Evolutionary conservation across 2,888 invertebrate genomes (phyloP).

Genomic region (Acleris laterana): DNA sequence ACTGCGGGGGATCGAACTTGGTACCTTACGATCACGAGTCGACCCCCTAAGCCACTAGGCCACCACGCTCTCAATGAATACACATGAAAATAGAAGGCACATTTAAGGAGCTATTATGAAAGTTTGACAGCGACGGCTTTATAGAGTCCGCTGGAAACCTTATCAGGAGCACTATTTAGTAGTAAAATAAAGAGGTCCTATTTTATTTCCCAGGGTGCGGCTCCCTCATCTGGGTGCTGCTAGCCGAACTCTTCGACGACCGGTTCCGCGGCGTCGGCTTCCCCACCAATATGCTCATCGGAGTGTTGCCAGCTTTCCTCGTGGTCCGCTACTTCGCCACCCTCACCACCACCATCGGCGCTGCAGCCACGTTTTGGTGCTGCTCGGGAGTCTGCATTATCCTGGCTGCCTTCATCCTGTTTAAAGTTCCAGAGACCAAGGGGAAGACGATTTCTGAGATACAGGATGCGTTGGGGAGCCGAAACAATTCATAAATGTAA

Average conservation of each 20-base stretch:
- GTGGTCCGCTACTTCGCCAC: conserved; percentile 57
- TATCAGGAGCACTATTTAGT: no score
- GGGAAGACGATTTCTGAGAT: conserved; percentile 67
- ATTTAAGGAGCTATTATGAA: no score
- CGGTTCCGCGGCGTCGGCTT: conserved; percentile 56
- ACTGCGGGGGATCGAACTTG: no score
- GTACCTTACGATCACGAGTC: no score
- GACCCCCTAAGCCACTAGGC: no score
- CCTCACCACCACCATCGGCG: conserved; percentile 51
- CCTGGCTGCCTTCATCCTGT: conserved; percentile 47
- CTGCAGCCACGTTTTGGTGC: conserved; percentile 58
- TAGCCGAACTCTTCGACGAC: conserved; percentile 52
- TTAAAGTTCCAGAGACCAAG: conserved; percentile 68
- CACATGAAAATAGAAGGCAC: no score
- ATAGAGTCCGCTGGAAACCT: no score
- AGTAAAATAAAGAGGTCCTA: not conserved
- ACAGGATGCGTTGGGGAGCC: conserved; percentile 52
- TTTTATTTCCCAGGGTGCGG: conserved; percentile 5
- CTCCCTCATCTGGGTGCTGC: conserved; percentile 8
- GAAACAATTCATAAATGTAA: conserved; percentile 6
- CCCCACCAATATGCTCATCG: conserved; percentile 42
- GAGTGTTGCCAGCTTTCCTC: conserved; percentile 48
- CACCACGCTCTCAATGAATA: no score
- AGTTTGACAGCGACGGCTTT: no score
- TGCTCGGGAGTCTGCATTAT: conserved; percentile 51